Evolutionary conservation across 2,888 invertebrate species (phyloP).

Genomic region (Harpalus rubripes): DNA sequence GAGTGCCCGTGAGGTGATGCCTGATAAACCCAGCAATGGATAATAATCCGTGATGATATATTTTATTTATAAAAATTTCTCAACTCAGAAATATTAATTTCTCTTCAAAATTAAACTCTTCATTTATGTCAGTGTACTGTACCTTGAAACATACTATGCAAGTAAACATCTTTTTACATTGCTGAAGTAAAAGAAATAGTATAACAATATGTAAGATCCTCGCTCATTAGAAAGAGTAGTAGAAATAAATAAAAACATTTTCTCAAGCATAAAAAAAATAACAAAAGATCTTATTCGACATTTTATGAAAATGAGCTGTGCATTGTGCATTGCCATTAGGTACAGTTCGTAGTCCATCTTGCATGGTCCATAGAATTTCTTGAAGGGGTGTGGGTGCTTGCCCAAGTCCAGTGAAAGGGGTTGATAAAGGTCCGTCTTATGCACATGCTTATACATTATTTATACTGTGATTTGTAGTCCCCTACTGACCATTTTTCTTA

Average conservation of each 20-base stretch:
- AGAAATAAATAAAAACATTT: not conserved
- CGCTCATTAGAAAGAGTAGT: not conserved
- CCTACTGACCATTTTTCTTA: constrained; percentile 63
- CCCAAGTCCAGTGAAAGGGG: constrained; percentile 53
- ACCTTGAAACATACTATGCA: too few relatives aligned
- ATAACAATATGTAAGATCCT: too few relatives aligned
- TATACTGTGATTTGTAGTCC: constrained; percentile 64
- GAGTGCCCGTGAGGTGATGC: too few relatives aligned
- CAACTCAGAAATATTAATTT: too few relatives aligned
- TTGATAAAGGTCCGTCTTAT: constrained; percentile 62
- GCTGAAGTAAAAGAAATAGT: not conserved
- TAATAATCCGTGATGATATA: too few relatives aligned
- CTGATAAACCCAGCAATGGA: too few relatives aligned
- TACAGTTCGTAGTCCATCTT: constrained; percentile 1
- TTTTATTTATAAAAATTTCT: too few relatives aligned
- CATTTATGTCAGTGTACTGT: too few relatives aligned
- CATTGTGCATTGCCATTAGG: not conserved
- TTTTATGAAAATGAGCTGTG: not conserved
- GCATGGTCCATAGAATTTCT: constrained; percentile 76
- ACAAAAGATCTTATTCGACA: not conserved
- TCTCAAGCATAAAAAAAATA: not conserved
- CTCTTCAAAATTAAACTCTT: too few relatives aligned
- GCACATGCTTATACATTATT: constrained; percentile 65
- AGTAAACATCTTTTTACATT: not conserved
- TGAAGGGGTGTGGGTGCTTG: constrained; percentile 69